Base-by-base conservation (phyloP, 37 sponge, comb jelly and placozoan species). In the Chondrilla cf. caribensis region DNA sequence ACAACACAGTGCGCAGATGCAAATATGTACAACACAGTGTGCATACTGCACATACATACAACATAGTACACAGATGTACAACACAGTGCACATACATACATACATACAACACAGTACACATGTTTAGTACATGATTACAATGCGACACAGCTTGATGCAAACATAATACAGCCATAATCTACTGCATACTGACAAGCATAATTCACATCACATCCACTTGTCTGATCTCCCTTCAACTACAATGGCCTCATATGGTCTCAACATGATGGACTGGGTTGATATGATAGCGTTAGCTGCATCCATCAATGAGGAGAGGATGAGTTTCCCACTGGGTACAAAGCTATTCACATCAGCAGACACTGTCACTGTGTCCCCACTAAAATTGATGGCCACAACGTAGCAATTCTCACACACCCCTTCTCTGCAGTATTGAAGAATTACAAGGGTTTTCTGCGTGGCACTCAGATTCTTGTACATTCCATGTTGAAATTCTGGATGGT, bases 361-460 rank as follows among this genome's bases (percentile, higher is more conserved):
- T 18, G 66, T 84, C 2, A 39, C 36, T 5, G 29, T 41, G 0
- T 79, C n/a, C 11, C 55, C 33, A 24, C 81, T 60, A 78, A 93
- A 93, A 44, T 93, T 93, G 14, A 93, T 80, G 26, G 89, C 78
- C 2, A 93, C 82, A 2, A 86, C 29, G 60, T 43, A 81, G 39
- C 84, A 44, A 15, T 82, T 40, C 18, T 35, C 54, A 57, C 33
- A 57, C 22, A 73, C 8, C 3, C 76, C 76, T 84, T 55, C 60
- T 9, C 64, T 44, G 58, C 67, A 41, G 54, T 78, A 86, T 3
- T 94, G 87, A 17, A 57, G 73, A 71, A 76, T 93, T 9, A 79
- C 90, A 42, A 82, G 78, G 24, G 84, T 40, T 5, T 85, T 68
- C 2, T 66, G 57, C 41, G 88, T 82, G 59, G 43, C 19, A 42